phyloP scores from a whole-genome alignment of 1,140 invertebrate genomes.

The Monomorium pharaonis region DNA sequence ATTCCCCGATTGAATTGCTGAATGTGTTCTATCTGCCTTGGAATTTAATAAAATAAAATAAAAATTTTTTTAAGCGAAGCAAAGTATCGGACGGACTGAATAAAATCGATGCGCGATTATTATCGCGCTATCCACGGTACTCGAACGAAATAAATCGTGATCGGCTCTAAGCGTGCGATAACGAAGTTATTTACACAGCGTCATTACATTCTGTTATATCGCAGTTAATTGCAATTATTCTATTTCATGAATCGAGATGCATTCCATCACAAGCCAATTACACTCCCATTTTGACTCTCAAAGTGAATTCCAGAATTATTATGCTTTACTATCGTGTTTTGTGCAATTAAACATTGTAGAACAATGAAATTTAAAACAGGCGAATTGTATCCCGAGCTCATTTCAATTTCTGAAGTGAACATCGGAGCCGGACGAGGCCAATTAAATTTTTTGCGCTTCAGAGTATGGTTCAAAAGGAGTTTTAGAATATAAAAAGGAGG shows the following conservation, averaged over 20 bases:
- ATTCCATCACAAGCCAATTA: background rate
- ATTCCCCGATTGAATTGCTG: too few species aligned
- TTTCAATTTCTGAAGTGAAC: background rate
- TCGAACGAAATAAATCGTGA: slow-evolving; percentile 11
- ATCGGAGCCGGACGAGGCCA: background rate
- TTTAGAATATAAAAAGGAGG: background rate
- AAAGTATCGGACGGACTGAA: background rate
- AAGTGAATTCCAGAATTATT: background rate
- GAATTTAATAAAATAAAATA: background rate
- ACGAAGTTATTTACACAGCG: background rate
- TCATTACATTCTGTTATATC: background rate
- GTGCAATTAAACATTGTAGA: background rate
- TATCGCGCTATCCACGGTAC: background rate
- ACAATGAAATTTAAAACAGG: background rate
- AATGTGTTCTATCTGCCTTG: background rate
- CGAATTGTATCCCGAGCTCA: background rate
- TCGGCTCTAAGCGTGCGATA: background rate
- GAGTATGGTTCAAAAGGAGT: background rate
- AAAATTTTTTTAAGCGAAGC: background rate
- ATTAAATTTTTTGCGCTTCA: background rate
- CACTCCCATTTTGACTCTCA: background rate
- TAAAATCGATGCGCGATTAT: background rate
- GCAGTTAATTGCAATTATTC: background rate
- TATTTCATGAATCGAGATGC: background rate
- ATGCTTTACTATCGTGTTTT: background rate